phyloP scores from a whole-genome alignment of 2,797 vertebrate genomes.

The Lemur catta region DNA sequence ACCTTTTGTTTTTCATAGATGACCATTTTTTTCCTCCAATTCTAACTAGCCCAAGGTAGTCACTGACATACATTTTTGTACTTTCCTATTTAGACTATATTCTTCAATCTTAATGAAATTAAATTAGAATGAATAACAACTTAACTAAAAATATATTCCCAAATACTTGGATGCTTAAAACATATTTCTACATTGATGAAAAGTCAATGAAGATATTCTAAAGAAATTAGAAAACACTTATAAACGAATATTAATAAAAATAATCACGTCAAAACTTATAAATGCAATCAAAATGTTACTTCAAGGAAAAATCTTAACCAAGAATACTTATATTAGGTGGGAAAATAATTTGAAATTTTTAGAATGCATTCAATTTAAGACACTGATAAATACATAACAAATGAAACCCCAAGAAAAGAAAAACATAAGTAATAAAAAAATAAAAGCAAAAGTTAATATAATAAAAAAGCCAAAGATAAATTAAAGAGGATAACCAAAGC shows the following conservation, averaged over 20 bases:
- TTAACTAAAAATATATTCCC: not conserved
- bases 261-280: not conserved
- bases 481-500: not conserved
- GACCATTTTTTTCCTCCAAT: not conserved
- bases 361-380: not conserved
- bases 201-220: not conserved
- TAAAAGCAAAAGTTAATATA: not conserved
- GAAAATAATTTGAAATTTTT: not conserved
- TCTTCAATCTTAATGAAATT: not conserved
- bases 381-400: not conserved
- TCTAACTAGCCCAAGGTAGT: not conserved
- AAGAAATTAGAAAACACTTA: conserved; percentile 22
- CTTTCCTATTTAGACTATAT: conserved; percentile 18
- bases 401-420: not conserved
- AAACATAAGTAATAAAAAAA: not conserved
- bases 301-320: not conserved
- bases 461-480: not conserved
- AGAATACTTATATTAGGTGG: not conserved
- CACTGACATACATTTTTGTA: not conserved
- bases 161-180: not conserved
- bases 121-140: not conserved
- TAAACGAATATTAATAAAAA: not conserved
- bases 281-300: not conserved
- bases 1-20: not conserved
- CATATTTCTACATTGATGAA: not conserved